Percentiles rank a stretch among this genome's conserved stretches.
These are phyloP conservation scores for Bombus sylvicola DNA, from an alignment of 1,140 invertebrate species.

Conservation along the genomic window DNA sequence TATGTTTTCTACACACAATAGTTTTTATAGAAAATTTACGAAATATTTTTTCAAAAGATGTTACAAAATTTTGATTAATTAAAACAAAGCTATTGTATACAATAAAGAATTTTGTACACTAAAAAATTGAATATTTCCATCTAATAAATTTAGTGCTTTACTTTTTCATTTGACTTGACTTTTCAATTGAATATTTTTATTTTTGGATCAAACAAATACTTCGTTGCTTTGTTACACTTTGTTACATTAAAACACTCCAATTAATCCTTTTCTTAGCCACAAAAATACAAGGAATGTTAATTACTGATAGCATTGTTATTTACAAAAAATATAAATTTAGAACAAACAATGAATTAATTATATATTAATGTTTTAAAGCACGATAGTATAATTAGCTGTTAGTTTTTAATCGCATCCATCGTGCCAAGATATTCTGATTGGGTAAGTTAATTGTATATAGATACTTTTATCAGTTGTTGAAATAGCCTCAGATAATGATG, in stretches of 20 bases:
- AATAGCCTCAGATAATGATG: neutral
- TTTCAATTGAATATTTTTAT: neutral
- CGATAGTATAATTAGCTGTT: neutral
- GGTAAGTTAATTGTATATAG: neutral
- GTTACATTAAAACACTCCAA: neutral
- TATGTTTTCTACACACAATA: neutral
- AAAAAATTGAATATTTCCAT: neutral
- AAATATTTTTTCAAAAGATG: too few relatives aligned
- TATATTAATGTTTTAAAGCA: conserved; percentile 14
- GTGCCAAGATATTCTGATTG: neutral
- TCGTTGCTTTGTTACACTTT: neutral
- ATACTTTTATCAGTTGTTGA: neutral
- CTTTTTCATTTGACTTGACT: neutral
- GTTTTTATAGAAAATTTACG: neutral
- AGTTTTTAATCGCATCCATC: neutral
- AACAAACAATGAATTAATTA: conserved; percentile 6
- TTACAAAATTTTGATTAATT: neutral
- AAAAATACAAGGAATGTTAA: neutral
- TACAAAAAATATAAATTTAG: conserved; percentile 1
- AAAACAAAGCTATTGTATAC: neutral
- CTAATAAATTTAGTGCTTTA: neutral
- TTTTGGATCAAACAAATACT: neutral
- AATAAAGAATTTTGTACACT: neutral
- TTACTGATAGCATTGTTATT: neutral
- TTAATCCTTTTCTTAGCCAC: neutral